phyloP scores from a whole-genome alignment of 2,797 vertebrate genomes.

The Chromis chromis region DNA sequence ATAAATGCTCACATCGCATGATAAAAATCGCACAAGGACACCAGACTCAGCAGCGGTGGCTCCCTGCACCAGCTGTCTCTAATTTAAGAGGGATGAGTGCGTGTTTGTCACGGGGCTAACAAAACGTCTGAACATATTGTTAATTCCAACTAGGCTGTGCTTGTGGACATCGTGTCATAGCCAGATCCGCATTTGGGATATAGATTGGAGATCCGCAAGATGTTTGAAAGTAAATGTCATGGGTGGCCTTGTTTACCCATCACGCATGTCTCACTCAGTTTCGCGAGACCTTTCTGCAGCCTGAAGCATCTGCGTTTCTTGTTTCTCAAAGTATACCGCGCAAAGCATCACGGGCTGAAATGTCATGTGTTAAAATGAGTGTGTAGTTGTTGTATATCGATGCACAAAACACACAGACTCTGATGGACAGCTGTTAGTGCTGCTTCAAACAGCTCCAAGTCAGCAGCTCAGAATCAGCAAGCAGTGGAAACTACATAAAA shows the following conservation, averaged over 20 bases:
- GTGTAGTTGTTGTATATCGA: neutral
- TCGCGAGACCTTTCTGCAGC: conserved; percentile 1
- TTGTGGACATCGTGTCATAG: neutral
- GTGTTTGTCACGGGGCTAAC: neutral
- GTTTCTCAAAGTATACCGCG: neutral
- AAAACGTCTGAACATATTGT: neutral
- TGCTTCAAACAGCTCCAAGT: conserved; percentile 20
- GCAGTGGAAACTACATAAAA: conserved; percentile 8
- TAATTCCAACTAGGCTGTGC: neutral
- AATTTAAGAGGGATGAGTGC: neutral
- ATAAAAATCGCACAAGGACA: conserved; percentile 32
- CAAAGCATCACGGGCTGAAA: neutral
- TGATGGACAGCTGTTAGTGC: neutral
- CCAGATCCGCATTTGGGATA: neutral
- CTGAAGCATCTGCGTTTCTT: neutral
- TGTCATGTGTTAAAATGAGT: neutral
- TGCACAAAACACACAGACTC: no score
- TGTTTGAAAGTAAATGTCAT: neutral
- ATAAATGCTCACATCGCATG: conserved; percentile 4
- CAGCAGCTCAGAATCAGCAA: conserved; percentile 13
- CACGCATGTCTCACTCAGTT: conserved; percentile 15
- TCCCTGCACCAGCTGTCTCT: neutral
- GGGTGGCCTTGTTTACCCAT: conserved; percentile 17
- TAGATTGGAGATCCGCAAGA: neutral
- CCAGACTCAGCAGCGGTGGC: neutral